phyloP scores from a whole-genome alignment of 2,888 invertebrate species.

The Venustoraphidia nigricollis region DNA sequence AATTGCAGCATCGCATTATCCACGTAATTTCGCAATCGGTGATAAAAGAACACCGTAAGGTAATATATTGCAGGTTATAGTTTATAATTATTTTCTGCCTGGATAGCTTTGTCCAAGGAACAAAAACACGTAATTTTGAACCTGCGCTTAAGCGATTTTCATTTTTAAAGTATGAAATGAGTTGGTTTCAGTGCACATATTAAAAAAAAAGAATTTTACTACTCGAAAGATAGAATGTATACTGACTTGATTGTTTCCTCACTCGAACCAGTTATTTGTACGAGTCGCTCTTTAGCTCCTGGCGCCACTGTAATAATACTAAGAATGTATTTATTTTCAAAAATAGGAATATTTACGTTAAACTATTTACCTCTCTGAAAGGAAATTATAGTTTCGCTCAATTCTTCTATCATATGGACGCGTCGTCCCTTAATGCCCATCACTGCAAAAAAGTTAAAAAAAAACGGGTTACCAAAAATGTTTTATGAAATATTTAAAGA shows the following conservation, averaged over 20 bases:
- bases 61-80: too few species aligned
- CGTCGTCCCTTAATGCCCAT: constrained; percentile 98
- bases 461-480: not conserved
- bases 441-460: constrained; percentile 47
- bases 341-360: not conserved
- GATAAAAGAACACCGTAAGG: too few species aligned
- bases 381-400: constrained; percentile 96
- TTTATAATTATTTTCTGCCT: too few species aligned
- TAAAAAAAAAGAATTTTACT: not conserved
- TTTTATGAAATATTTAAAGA: not conserved
- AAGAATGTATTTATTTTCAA: not conserved
- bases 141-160: not conserved
- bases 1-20: too few species aligned
- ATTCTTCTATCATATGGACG: constrained; percentile 97
- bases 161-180: constrained; percentile 4
- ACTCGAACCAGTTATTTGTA: constrained; percentile 88
- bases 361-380: constrained; percentile 88
- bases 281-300: constrained; percentile 86
- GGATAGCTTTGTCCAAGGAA: too few species aligned
- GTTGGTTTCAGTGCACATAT: constrained; percentile 1
- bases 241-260: constrained; percentile 86
- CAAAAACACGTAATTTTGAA: too few species aligned
- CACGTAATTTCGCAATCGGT: too few species aligned
- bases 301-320: constrained; percentile 60
- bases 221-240: not conserved